These are phyloP conservation scores for Asobara japonica DNA, from an alignment of 1,140 invertebrate genomes.

Conservation along the genomic window DNA sequence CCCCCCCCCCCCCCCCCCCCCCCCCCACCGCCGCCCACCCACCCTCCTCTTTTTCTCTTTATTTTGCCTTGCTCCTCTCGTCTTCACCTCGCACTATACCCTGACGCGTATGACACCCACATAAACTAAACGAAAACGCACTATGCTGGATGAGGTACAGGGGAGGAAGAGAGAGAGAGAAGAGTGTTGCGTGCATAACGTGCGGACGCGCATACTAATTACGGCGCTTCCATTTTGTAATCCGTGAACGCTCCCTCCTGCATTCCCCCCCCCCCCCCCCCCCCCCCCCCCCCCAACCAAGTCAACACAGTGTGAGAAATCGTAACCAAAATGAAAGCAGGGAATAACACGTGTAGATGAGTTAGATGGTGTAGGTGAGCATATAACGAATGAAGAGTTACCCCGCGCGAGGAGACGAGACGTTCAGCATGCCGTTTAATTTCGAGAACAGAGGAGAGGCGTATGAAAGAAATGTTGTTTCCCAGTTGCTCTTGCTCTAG, in stretches of 20 bases:
- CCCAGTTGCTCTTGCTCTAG: background rate
- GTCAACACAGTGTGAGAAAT: slow-evolving; percentile 27
- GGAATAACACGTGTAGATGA: background rate
- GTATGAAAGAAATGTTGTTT: background rate
- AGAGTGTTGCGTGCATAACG: slow-evolving; percentile 54
- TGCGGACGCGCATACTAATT: slow-evolving; percentile 65
- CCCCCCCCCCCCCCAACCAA: slow-evolving; percentile 7
- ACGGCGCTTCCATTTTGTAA: slow-evolving; percentile 57
- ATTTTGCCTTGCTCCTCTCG: background rate
- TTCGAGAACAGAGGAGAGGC: slow-evolving; percentile 25
- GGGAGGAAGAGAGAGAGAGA: slow-evolving; percentile 31
- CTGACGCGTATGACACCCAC: slow-evolving; percentile 11
- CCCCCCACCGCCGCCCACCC: too few relatives aligned
- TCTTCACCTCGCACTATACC: background rate
- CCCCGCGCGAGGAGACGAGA: slow-evolving; percentile 4
- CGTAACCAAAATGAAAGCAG: slow-evolving; percentile 9
- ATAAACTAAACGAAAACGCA: background rate
- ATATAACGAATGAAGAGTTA: slow-evolving; percentile 24
- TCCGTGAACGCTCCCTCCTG: slow-evolving; percentile 7
- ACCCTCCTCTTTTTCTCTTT: slow-evolving; percentile 14
- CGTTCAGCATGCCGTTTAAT: slow-evolving; percentile 38
- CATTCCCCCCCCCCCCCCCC: background rate
- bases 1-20: too few relatives aligned
- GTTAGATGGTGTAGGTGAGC: background rate
- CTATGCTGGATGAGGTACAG: background rate